Conservation (phyloP, 1,140 invertebrate species). For the Macrosteles quadrilineatus region DNA sequence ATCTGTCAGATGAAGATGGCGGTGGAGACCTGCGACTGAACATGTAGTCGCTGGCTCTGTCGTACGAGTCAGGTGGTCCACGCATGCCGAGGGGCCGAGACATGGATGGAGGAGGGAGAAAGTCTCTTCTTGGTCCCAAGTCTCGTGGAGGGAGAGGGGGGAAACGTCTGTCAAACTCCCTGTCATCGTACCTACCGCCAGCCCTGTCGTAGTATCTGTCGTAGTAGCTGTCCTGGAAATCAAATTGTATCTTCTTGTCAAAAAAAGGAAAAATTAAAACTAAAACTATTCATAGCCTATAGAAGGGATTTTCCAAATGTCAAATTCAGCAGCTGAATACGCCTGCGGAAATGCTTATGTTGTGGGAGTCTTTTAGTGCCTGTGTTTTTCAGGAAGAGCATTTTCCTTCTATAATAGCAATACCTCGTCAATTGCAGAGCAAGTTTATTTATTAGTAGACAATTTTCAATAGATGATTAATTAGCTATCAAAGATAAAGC, state of each 20-base stretch:
- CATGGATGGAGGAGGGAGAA: slow-evolving; percentile 51
- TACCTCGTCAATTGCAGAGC: too few relatives aligned
- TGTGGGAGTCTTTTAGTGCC: too few relatives aligned
- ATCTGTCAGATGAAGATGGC: slow-evolving; percentile 54
- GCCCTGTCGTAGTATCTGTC: slow-evolving; percentile 77
- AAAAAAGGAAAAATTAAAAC: background rate
- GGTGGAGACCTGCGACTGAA: slow-evolving; percentile 78
- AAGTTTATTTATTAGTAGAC: too few relatives aligned
- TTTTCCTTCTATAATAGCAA: too few relatives aligned
- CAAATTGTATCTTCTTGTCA: too few relatives aligned
- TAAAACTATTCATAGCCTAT: background rate
- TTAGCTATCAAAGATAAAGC: too few relatives aligned
- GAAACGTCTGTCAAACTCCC: slow-evolving; percentile 79
- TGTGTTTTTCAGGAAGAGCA: too few relatives aligned
- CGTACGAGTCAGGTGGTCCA: slow-evolving; percentile 54
- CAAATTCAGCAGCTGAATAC: too few relatives aligned
- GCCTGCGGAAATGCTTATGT: too few relatives aligned
- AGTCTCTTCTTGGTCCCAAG: slow-evolving; percentile 60
- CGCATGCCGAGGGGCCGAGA: slow-evolving; percentile 52
- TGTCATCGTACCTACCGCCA: slow-evolving; percentile 64
- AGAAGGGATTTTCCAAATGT: too few relatives aligned
- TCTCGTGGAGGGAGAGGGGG: slow-evolving; percentile 61
- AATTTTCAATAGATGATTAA: too few relatives aligned
- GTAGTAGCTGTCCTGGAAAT: slow-evolving; percentile 71
- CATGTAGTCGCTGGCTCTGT: slow-evolving; percentile 73